Evolutionary conservation across 2,113 vertebrate genomes (phyloP).

Genomic region (Eptesicus fuscus): DNA sequence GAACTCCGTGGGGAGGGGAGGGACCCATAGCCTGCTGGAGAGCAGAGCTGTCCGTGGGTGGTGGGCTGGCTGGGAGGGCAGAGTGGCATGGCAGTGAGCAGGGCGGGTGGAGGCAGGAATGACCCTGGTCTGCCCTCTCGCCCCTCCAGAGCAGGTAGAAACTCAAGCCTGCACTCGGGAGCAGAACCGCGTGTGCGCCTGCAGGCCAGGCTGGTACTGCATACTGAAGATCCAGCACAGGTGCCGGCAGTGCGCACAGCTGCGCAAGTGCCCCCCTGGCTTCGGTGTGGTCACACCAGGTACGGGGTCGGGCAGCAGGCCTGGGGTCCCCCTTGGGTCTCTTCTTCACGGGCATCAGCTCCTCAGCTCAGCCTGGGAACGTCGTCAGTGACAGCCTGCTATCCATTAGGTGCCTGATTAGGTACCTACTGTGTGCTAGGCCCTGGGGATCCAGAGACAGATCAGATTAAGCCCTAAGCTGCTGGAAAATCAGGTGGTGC

Average conservation of each 20-base stretch:
- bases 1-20: neutral
- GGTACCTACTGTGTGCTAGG: neutral
- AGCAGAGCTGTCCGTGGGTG: neutral
- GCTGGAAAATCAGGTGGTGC: neutral
- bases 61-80: neutral
- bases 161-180: conserved; percentile 53
- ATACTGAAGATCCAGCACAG: rapidly evolving
- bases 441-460: neutral
- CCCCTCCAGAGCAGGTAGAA: conserved; percentile 70
- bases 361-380: neutral
- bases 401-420: neutral
- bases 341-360: neutral
- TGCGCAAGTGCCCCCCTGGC: conserved; percentile 69
- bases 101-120: neutral
- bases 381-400: rapidly evolving
- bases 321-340: neutral
- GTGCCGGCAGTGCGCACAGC: conserved; percentile 57
- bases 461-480: neutral
- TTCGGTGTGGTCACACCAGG: conserved; percentile 68
- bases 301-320: conserved; percentile 22
- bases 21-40: too few relatives aligned
- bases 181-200: conserved; percentile 76
- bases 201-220: conserved; percentile 72
- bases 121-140: neutral
- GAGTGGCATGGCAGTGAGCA: neutral